phyloP scores from a whole-genome alignment of 2,888 invertebrate species.

The Blomia tropicalis region DNA sequence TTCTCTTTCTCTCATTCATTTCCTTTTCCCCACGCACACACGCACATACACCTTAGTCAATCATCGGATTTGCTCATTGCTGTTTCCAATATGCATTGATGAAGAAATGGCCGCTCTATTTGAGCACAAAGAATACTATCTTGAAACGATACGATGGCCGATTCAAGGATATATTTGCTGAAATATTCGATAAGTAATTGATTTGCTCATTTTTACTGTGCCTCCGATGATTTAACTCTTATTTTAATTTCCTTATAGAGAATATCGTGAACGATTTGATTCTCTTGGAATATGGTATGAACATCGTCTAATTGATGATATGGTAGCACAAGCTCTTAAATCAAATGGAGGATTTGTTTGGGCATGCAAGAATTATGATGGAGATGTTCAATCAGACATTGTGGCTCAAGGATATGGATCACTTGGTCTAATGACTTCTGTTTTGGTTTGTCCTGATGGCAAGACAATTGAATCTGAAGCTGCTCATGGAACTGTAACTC shows the following conservation, averaged over 20 bases:
- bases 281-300: constrained; percentile 82
- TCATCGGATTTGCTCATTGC: constrained; percentile 75
- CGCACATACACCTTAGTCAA: constrained; percentile 40
- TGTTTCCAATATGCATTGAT: constrained; percentile 77
- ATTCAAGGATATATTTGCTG: constrained; percentile 93
- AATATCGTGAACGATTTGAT: constrained; percentile 71
- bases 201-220: constrained; percentile 20
- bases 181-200: constrained; percentile 68
- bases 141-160: constrained; percentile 88
- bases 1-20: constrained; percentile 10
- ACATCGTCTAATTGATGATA: constrained; percentile 93
- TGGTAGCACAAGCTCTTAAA: constrained; percentile 97
- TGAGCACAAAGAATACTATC: constrained; percentile 94
- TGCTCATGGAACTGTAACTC: constrained; percentile 90
- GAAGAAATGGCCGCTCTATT: constrained; percentile 68
- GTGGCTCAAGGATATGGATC: constrained; percentile 79
- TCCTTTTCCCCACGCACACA: neutral
- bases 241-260: constrained; percentile 31
- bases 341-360: constrained; percentile 97
- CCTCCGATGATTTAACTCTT: constrained; percentile 4
- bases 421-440: constrained; percentile 87
- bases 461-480: constrained; percentile 96
- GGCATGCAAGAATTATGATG: constrained; percentile 99
- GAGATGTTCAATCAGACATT: constrained; percentile 95
- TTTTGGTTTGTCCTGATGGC: constrained; percentile 88